Evolutionary conservation across 92 coral and sea anemone species (phyloP).

Genomic region (Palythoa heliodiscus): DNA sequence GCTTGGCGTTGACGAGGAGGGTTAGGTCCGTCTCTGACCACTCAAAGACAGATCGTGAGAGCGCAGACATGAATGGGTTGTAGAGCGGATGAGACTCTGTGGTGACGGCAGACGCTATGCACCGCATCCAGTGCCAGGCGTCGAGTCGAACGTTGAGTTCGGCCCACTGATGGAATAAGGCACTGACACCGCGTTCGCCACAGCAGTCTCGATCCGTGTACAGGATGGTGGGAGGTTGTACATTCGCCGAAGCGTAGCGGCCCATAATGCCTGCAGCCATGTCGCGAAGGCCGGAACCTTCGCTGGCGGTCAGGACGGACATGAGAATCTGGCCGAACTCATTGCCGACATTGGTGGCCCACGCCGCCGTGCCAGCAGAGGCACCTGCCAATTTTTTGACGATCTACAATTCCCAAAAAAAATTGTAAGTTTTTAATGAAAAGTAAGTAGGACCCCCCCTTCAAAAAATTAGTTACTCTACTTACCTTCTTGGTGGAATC

Average conservation of each 20-base stretch:
- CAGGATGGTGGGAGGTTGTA: neutral
- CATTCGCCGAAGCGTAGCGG: neutral
- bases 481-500: neutral
- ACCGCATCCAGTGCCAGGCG: neutral
- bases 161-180: neutral
- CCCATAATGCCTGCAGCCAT: neutral
- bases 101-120: neutral
- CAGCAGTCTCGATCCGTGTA: constrained; percentile 4
- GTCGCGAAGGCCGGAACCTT: neutral
- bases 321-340: neutral
- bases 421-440: no score
- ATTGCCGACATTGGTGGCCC: neutral
- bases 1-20: neutral
- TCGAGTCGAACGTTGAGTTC: neutral
- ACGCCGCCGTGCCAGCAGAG: neutral
- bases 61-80: neutral
- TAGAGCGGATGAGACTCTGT: neutral
- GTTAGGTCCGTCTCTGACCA: constrained; percentile 14
- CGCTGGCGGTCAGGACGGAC: neutral
- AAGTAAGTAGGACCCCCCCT: no score
- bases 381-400: neutral
- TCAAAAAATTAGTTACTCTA: neutral
- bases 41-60: neutral
- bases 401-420: neutral
- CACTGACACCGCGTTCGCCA: neutral